Evolutionary conservation across 2,888 invertebrate species (phyloP), one percentile per base, ranked within the genome.

Genomic region (Rotaria magnacalcarata): DNA sequence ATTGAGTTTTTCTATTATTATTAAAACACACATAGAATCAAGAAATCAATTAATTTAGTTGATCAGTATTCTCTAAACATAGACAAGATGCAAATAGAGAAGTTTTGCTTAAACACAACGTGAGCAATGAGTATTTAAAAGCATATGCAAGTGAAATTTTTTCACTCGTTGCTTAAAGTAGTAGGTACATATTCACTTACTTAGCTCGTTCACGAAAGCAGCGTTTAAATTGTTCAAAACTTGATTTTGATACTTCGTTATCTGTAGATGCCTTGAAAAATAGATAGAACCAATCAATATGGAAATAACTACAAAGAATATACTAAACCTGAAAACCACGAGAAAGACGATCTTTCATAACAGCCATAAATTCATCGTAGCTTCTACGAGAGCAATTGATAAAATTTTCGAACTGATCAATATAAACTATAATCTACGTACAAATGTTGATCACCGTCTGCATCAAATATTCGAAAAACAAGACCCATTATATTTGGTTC

Each of bases 401-500:
- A n/a, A 24, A 58, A 24, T 24, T 58, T 58, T 58, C 7, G 8
- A 58, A n/a, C n/a, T 58, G n/a, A 58, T 58, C 7, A 10, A 24
- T 24, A 58, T 24, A n/a, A 1, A 47, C 7, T 10, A 52, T 16
- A 52, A 52, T 52, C 16, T 47, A 80, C 47, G 47, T 80, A 80
- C 88, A 98, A 93, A 89, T 96, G 93, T 0, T 97, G 97, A 92
- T 99, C 98, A 14, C 96, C 96, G 91, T 98, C 97, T 85, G 95
- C 95, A 92, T 99, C 98, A 92, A 99, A 99, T 89, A 99, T 95
- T 85, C 96, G 95, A 92, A 97, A 99, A 85, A 98, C 96, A 0
- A 97, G 96, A 88, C 95, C 94, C 54, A 98, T 96, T 85, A 99
- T 93, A 91, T 96, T 96, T 60, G 93, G 92, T 87, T 95, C 95